These are phyloP conservation scores for cattle (Bos taurus) DNA, from an alignment of 2,113 vertebrate genomes.

Conservation along the genomic window ARS-UCD2.0 NC_037347.1:15745501-15746000, in stretches of 20 bases:
- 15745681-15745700: neutral
- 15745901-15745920: neutral
- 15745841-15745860: neutral
- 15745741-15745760: neutral
- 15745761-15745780: neutral
- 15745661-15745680: neutral
- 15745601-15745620: neutral
- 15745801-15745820: neutral
- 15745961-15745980: neutral
- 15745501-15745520: neutral
- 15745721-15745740: neutral
- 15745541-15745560: neutral
- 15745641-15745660: fast-evolving
- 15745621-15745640: neutral
- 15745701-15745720: neutral
- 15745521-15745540: neutral
- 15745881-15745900: neutral
- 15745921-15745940: neutral
- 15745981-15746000: neutral
- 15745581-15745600: neutral
- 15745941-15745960: neutral
- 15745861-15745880: neutral
- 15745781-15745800: neutral
- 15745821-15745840: neutral
- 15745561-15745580: neutral